Conservation (phyloP, 2,797 vertebrate genomes). For the Helostoma temminkii region DNA sequence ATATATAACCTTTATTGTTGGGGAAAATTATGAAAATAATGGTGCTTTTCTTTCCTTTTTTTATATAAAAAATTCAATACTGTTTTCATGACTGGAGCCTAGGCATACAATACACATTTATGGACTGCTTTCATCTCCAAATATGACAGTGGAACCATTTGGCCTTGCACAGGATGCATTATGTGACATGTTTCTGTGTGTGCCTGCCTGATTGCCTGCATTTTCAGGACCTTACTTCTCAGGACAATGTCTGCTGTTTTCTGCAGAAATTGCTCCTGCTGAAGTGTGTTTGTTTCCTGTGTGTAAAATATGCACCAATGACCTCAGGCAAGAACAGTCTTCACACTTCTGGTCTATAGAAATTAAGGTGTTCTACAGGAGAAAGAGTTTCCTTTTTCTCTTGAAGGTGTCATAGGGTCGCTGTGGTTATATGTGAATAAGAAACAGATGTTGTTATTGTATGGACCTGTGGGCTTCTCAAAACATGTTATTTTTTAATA, state of each 20-base stretch:
- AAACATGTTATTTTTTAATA: constrained; percentile 3
- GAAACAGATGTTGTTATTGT: constrained; percentile 7
- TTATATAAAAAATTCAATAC: constrained; percentile 37
- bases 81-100: constrained; percentile 55
- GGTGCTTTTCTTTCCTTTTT: constrained; percentile 55
- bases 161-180: constrained; percentile 43
- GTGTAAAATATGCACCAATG: constrained; percentile 43
- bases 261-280: constrained; percentile 31
- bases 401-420: constrained; percentile 14
- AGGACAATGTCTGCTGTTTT: constrained; percentile 41
- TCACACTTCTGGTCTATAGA: too few species aligned
- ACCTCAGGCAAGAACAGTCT: constrained; percentile 45
- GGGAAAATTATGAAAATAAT: constrained; percentile 36
- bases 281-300: constrained; percentile 55
- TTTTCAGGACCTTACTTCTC: constrained; percentile 36
- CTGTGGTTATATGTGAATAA: constrained; percentile 47
- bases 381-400: constrained; percentile 14
- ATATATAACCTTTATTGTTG: constrained; percentile 50
- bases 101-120: constrained; percentile 57
- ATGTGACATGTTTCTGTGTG: constrained; percentile 6
- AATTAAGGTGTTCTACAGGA: constrained; percentile 43
- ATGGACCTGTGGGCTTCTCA: background rate
- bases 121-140: constrained; percentile 33
- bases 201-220: constrained; percentile 5
- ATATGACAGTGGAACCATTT: constrained; percentile 48